A percentile compares a stretch with the other conserved stretches of the same genome.
Evolutionary conservation across 2,797 vertebrate genomes (phyloP).

Genomic region (Semaprochilodus insignis): DNA sequence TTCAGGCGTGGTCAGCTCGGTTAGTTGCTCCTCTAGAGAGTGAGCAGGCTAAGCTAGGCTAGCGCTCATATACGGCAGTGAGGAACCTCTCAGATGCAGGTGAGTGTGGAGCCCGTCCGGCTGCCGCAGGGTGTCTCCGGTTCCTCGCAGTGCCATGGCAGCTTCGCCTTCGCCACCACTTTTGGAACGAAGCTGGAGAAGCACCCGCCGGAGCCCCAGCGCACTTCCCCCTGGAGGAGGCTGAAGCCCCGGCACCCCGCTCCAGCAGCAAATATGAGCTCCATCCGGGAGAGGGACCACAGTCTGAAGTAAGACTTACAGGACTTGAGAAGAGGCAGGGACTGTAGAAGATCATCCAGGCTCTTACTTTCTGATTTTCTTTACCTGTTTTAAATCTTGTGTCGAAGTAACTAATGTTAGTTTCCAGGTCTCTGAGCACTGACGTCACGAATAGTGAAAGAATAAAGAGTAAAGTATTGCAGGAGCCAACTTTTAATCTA

Average conservation of each 20-base stretch:
- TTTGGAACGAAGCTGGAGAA: conserved; percentile 15
- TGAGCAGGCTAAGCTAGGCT: neutral
- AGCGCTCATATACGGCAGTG: neutral
- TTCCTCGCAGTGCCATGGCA: conserved; percentile 12
- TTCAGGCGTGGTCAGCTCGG: neutral
- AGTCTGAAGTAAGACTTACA: conserved; percentile 44
- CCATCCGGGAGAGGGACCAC: conserved; percentile 32
- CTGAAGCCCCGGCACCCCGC: neutral
- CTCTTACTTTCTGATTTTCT: neutral
- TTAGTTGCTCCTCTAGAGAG: neutral
- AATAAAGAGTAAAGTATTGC: neutral
- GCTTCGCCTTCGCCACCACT: neutral
- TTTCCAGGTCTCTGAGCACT: neutral
- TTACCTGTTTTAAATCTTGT: too few relatives aligned
- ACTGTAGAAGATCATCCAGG: too few relatives aligned
- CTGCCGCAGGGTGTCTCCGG: neutral
- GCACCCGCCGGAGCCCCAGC: neutral
- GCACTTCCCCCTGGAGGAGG: conserved; percentile 27
- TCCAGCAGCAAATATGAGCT: conserved; percentile 28
- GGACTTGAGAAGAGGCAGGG: neutral
- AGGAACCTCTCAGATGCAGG: conserved; percentile 25
- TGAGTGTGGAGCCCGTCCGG: conserved; percentile 5
- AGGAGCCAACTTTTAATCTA: neutral
- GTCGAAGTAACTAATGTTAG: neutral
- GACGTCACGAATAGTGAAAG: neutral